Conservation (phyloP, 2,113 vertebrate genomes). For the Alligator mississippiensis region DNA sequence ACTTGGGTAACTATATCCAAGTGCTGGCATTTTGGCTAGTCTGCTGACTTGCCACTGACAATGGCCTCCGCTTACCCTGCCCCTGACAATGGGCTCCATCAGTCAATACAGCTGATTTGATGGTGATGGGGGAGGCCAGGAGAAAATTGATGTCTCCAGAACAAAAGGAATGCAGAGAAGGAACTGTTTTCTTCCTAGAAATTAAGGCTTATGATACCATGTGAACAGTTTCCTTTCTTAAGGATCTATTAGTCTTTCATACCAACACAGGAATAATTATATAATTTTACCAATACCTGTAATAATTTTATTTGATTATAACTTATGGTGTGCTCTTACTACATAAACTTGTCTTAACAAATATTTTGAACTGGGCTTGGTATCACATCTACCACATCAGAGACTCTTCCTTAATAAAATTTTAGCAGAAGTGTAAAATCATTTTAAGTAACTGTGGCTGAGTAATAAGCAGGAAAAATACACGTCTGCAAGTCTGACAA, state of each 20-base stretch:
- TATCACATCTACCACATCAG: constrained; percentile 15
- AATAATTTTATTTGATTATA: background rate
- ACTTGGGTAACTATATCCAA: too few species aligned
- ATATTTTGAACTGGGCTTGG: constrained; percentile 1
- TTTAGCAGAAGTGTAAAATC: background rate
- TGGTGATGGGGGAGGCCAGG: too few species aligned
- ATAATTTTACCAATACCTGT: too few species aligned
- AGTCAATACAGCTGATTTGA: background rate
- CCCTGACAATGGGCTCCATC: too few species aligned
- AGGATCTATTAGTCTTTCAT: background rate
- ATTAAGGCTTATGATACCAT: background rate
- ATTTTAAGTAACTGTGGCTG: constrained; percentile 22
- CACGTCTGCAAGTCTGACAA: background rate
- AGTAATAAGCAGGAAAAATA: constrained; percentile 20
- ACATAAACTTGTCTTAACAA: background rate
- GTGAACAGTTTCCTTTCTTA: background rate
- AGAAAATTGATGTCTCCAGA: background rate
- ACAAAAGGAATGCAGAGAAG: background rate
- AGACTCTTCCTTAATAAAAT: background rate
- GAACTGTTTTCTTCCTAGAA: background rate
- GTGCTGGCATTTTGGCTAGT: too few species aligned
- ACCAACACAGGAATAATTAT: background rate
- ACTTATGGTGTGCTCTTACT: background rate
- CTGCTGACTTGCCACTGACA: too few species aligned
- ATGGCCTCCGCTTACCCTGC: too few species aligned